These are phyloP conservation scores for Wasmannia auropunctata DNA, from an alignment of 1,140 invertebrate species.

Conservation along the genomic window DNA sequence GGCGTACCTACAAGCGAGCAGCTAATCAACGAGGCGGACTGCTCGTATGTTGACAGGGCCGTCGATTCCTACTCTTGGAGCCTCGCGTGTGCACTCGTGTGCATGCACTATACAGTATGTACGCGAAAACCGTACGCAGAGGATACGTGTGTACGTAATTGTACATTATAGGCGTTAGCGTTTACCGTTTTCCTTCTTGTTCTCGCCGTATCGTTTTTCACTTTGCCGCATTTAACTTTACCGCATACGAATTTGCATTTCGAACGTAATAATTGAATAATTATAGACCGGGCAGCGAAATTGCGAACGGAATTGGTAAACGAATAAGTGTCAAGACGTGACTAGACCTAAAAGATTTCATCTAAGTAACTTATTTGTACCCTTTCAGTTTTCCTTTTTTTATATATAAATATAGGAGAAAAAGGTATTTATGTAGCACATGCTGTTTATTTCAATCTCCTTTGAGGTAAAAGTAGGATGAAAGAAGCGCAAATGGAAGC, in stretches of 20 bases:
- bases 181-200: conserved; percentile 46
- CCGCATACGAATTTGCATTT: background rate
- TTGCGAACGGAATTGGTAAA: background rate
- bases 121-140: conserved; percentile 49
- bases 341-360: background rate
- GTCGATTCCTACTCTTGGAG: conserved; percentile 71
- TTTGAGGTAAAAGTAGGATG: background rate
- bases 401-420: conserved; percentile 15
- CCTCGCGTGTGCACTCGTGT: conserved; percentile 49
- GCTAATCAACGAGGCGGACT: conserved; percentile 75
- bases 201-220: background rate
- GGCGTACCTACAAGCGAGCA: conserved; percentile 70
- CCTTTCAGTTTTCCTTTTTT: background rate
- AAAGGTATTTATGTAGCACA: background rate
- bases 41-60: conserved; percentile 73
- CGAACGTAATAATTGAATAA: background rate
- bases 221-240: background rate
- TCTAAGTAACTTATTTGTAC: background rate
- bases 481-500: conserved; percentile 37
- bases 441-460: background rate
- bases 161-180: conserved; percentile 21
- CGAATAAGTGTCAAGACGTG: background rate
- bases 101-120: conserved; percentile 38
- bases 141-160: conserved; percentile 60
- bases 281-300: background rate